Conservation (phyloP, 2,797 vertebrate species). For the Chanos chanos region DNA sequence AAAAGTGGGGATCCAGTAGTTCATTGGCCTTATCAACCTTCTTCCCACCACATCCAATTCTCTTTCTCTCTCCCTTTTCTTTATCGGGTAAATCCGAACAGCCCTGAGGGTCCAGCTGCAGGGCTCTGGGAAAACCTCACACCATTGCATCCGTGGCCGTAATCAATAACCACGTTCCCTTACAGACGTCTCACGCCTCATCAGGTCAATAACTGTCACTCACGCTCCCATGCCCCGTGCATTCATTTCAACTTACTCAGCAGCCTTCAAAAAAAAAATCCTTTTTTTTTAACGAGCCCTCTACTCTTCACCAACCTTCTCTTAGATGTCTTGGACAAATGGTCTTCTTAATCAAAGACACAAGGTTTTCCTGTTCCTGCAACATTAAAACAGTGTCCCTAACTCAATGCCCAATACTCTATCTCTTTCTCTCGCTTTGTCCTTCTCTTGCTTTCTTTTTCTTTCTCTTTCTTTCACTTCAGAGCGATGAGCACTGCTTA, state of each 20-base stretch:
- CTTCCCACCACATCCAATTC: background rate
- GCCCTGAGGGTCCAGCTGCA: conserved; percentile 58
- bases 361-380: no score
- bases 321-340: no score
- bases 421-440: no score
- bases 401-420: no score
- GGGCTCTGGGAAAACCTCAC: conserved; percentile 71
- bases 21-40: conserved; percentile 14
- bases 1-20: background rate
- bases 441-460: no score
- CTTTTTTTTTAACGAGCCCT: no score
- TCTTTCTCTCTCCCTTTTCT: conserved; percentile 20
- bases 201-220: conserved; percentile 76
- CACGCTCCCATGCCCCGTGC: conserved; percentile 59
- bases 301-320: no score
- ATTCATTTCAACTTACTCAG: conserved; percentile 67
- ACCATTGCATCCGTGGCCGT: conserved; percentile 69
- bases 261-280: conserved; percentile 45
- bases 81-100: conserved; percentile 33
- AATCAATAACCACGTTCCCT: conserved; percentile 74
- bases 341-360: no score
- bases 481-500: no score
- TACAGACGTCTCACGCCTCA: conserved; percentile 67
- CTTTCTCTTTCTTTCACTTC: no score
- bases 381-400: no score